Base-by-base conservation (phyloP, 2,113 vertebrate species). In the Caretta caretta region DNA sequence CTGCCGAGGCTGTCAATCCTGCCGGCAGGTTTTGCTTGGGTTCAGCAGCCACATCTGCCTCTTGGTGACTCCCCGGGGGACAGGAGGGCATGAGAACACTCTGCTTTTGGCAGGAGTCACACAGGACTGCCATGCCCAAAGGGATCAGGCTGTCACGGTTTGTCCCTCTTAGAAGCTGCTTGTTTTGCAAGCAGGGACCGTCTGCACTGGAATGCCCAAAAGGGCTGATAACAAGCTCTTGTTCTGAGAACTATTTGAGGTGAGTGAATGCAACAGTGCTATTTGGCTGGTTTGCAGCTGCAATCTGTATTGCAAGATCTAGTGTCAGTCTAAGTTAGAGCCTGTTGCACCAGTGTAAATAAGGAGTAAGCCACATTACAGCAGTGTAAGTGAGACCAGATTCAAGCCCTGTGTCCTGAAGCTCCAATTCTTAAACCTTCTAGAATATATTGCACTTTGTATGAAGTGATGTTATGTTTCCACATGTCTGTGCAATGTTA, bases 41-140 rank as follows among this genome's bases (percentile, higher is more conserved):
- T 97, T 94, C 96, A 93, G 93, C 96, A 95, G 84, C 75, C 0
- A 0, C 96, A 96, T 88, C 96, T 98, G 97, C 94, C 96, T 95
- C 83, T 24, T 11, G 0, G 0, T 51, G 2, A 35, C 90, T 96
- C 97, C 88, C 91, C 1, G 0, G 94, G 53, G 95, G 95, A 92
- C 1, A 8, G 17, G 2, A 10, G 4, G 79, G 54, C 90, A 94
- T 96, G 97, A 94, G 97, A 98, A 96, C 53, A 10, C 57, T 65
- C 35, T 27, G 75, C 87, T 24, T 57, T 50, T 29, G n/a, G 31
- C 76, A 24, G 35, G 51, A 2, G 27, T 50, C 46, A 8, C 29
- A 50, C 53, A 12, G 5, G 17, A 29, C 46, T 0, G 1, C 57
- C 69, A 83, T 0, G 2, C 2, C 0, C 25, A 1, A 6, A 14